phyloP scores from a whole-genome alignment of 2,888 invertebrate species.

The Hydriomena furcata region DNA sequence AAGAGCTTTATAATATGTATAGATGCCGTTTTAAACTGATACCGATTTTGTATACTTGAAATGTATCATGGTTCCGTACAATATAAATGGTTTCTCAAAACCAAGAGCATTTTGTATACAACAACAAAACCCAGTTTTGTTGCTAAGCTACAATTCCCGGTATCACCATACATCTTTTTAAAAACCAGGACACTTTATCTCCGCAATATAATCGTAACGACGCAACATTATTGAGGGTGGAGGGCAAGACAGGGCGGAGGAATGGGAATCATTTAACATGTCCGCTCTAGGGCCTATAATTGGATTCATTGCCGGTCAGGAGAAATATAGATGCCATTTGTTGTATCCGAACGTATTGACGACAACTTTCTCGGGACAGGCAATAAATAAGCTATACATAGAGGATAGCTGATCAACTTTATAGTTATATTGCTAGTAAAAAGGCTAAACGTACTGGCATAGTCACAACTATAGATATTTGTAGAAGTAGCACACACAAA shows the following conservation, averaged over 20 bases:
- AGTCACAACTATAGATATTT: too few relatives aligned
- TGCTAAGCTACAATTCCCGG: background rate
- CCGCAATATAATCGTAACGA: conserved; percentile 42
- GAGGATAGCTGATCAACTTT: background rate
- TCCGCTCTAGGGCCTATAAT: conserved; percentile 69
- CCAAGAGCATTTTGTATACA: too few relatives aligned
- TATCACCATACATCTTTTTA: conserved; percentile 21
- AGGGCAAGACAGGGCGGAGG: conserved; percentile 44
- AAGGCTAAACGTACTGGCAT: too few relatives aligned
- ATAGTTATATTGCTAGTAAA: background rate
- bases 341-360: conserved; percentile 54
- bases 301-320: conserved; percentile 71
- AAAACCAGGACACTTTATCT: conserved; percentile 28
- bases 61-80: too few relatives aligned
- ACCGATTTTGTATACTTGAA: too few relatives aligned
- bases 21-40: too few relatives aligned
- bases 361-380: conserved; percentile 38
- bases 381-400: conserved; percentile 3
- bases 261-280: conserved; percentile 72
- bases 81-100: too few relatives aligned
- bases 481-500: too few relatives aligned
- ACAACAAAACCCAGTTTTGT: too few relatives aligned
- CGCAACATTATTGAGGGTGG: conserved; percentile 43
- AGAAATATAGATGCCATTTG: conserved; percentile 70
- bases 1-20: too few relatives aligned